Evolutionary conservation across 2,888 invertebrate genomes (phyloP).

Genomic region (Synanthedon vespiformis): DNA sequence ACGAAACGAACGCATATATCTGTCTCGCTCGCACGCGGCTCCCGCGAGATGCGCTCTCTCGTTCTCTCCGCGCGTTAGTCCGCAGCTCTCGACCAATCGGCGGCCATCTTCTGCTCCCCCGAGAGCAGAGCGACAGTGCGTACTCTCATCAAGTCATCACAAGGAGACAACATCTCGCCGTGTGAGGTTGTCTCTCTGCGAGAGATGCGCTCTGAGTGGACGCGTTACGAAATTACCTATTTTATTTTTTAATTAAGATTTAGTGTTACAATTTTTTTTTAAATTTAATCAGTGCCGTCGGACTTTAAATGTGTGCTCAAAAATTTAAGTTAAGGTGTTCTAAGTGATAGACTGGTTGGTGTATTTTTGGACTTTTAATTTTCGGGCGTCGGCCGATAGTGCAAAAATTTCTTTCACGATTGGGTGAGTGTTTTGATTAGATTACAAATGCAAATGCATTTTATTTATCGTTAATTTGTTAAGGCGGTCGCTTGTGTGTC

Average conservation of each 20-base stretch:
- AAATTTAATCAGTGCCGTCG: constrained; percentile 33
- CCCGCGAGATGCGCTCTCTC: constrained; percentile 57
- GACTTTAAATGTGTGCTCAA: constrained; percentile 52
- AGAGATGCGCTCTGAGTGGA: constrained; percentile 28
- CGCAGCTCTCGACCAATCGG: constrained; percentile 63
- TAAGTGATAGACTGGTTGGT: constrained; percentile 50
- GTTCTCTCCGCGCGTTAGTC: constrained; percentile 49
- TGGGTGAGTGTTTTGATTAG: constrained; percentile 67
- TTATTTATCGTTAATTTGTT: constrained; percentile 36
- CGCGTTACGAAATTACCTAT: constrained; percentile 34
- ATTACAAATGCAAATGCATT: constrained; percentile 51
- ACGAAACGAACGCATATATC: constrained; percentile 53
- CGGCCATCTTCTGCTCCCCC: constrained; percentile 67
- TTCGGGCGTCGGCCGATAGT: constrained; percentile 50
- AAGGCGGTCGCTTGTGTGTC: constrained; percentile 34
- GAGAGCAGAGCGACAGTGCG: constrained; percentile 70
- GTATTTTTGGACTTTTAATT: constrained; percentile 39
- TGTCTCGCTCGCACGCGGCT: constrained; percentile 49
- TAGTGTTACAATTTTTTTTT: constrained; percentile 37
- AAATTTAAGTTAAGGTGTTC: constrained; percentile 29
- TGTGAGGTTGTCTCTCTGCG: constrained; percentile 61
- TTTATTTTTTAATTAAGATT: constrained; percentile 19
- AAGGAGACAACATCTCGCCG: constrained; percentile 65
- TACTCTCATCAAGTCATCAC: constrained; percentile 62
- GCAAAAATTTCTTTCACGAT: constrained; percentile 62